Evolutionary conservation across 2,113 vertebrate species (phyloP).

Genomic region (Seriola dumerili): DNA sequence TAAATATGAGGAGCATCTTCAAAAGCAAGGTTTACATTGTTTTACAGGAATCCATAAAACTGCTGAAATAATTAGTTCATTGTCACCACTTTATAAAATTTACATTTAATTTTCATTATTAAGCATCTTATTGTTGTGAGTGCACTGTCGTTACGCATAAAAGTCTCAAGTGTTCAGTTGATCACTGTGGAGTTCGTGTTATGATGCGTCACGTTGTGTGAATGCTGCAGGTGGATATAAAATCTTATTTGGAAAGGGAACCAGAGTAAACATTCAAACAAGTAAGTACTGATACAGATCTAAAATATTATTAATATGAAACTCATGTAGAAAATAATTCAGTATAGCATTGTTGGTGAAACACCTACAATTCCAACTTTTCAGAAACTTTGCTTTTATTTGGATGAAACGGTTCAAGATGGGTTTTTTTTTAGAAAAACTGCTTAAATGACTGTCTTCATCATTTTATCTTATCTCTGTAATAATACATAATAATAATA

Average conservation of each 20-base stretch:
- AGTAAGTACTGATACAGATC: slow-evolving; percentile 7
- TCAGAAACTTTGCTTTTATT: no score
- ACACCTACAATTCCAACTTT: no score
- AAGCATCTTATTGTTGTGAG: neutral
- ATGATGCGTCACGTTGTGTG: neutral
- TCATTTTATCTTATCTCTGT: no score
- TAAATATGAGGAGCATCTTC: neutral
- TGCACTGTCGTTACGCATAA: no score
- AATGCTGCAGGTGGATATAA: neutral
- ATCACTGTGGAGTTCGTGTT: slow-evolving; percentile 7
- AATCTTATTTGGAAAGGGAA: neutral
- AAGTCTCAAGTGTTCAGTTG: neutral
- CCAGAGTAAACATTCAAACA: slow-evolving; percentile 9
- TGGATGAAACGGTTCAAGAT: no score
- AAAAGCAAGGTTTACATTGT: neutral
- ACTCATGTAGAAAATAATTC: neutral
- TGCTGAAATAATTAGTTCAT: neutral
- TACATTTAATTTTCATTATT: neutral
- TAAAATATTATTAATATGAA: neutral
- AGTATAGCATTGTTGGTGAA: neutral
- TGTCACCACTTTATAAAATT: neutral
- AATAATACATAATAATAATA: no score
- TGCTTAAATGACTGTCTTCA: no score
- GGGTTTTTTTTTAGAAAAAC: no score
- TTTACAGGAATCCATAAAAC: neutral